Evolutionary conservation across 2,888 invertebrate genomes (phyloP), one percentile per base, ranked within the genome.

Genomic region (Tineola bisselliella): DNA sequence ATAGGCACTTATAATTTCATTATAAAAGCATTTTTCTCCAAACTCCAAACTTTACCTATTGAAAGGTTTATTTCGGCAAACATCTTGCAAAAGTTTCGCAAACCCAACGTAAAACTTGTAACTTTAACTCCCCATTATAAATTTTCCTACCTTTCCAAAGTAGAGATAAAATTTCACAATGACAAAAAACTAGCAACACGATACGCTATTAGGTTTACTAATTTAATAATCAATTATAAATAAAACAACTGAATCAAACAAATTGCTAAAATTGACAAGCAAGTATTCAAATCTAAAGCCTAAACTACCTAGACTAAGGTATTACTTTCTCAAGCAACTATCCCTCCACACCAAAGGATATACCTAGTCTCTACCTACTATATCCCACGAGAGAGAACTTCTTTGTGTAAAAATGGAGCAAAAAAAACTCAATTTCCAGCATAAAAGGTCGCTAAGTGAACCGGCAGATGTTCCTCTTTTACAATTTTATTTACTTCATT

Each of bases 401-500:
- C 17, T 52, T 52, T 52, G 52, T 52, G 8, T 52, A 52, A 52
- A 52, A 52, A 52, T 52, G 18, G 18, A 52, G 52, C 15, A 52
- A 52, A 52, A n/a, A 33, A 52, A 52, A 52, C 52, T 52, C 52
- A 52, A 52, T 52, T 52, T 52, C 15, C 18, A 18, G 13, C 52
- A 52, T 52, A 52, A 52, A 52, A 52, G 52, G 15, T 15, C 4
- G 17, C 52, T 52, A 18, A 52, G 52, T 52, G 52, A 52, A 52
- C 18, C 15, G 52, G 18, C 52, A 52, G 52, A 43, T 52, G 52
- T 52, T 52, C 52, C 25, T 25, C 25, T 25, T 25, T 18, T 52
- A 52, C 6, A 18, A 11, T 52, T 18, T 52, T 52, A 52, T 52
- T 52, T 52, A 52, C 52, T 52, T 52, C 52, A 18, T 52, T 52